A percentile compares a stretch with the other conserved stretches of the same genome.
Conservation (phyloP, 1,140 invertebrate species). For the Marisa cornuarietis region DNA sequence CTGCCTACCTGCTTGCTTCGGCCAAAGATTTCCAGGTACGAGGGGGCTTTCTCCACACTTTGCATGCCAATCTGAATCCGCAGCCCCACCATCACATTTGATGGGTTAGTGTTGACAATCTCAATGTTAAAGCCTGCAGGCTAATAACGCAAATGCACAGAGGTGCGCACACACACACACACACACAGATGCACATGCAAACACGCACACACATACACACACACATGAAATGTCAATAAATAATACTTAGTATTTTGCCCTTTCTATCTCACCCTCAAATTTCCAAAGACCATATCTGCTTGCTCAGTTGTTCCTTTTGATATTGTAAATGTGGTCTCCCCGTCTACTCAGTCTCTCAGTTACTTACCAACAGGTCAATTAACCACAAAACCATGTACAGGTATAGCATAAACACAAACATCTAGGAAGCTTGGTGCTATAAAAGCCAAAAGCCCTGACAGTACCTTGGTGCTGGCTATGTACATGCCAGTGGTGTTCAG, state of each 20-base stretch:
- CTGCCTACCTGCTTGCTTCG: slow-evolving; percentile 78
- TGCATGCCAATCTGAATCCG: slow-evolving; percentile 87
- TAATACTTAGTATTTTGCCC: too few relatives aligned
- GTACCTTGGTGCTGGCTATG: slow-evolving; percentile 63
- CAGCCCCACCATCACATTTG: slow-evolving; percentile 83
- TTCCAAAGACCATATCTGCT: too few relatives aligned
- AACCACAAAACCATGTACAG: not conserved
- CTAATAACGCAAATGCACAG: slow-evolving; percentile 68
- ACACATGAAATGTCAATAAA: not conserved
- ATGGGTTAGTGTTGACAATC: slow-evolving; percentile 86
- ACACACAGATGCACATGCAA: not conserved
- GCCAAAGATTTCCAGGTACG: slow-evolving; percentile 85
- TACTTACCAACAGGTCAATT: too few relatives aligned
- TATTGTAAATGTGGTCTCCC: too few relatives aligned
- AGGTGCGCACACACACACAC: not conserved
- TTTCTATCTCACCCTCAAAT: too few relatives aligned
- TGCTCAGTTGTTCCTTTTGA: too few relatives aligned
- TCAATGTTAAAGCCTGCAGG: slow-evolving; percentile 89
- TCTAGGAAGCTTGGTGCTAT: not conserved
- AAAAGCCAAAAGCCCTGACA: not conserved
- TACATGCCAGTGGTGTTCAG: slow-evolving; percentile 80
- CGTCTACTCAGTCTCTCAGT: too few relatives aligned
- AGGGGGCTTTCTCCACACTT: slow-evolving; percentile 83
- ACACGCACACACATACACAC: not conserved
- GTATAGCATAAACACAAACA: not conserved